These are phyloP conservation scores for Anoplophora glabripennis DNA, from an alignment of 1,140 invertebrate species.

Conservation along the genomic window DNA sequence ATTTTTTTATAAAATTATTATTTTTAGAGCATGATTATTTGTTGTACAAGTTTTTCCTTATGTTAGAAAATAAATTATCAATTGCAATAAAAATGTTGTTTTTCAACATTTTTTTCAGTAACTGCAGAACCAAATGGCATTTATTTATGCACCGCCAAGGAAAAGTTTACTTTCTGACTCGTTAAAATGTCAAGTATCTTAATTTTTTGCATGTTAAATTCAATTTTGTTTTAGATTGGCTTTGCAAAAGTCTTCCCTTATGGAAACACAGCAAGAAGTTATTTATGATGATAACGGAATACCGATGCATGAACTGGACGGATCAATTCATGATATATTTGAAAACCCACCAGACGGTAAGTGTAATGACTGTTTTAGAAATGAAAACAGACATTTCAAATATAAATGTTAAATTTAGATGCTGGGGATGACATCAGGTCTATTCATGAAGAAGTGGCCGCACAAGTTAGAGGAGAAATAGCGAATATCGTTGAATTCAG, in stretches of 20 bases:
- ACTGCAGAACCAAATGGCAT: too few species aligned
- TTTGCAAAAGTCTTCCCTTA: constrained; percentile 1
- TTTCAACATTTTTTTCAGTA: too few species aligned
- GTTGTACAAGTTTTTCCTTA: too few species aligned
- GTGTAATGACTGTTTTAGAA: too few species aligned
- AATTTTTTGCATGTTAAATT: not conserved
- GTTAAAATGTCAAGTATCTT: not conserved
- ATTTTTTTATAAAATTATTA: too few species aligned
- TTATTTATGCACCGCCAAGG: too few species aligned
- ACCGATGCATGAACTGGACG: constrained; percentile 44
- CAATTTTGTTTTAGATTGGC: constrained; percentile 6
- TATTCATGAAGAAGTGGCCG: constrained; percentile 3
- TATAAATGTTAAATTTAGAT: too few species aligned
- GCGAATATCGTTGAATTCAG: constrained; percentile 49
- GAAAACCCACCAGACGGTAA: constrained; percentile 9
- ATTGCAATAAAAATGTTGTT: too few species aligned
- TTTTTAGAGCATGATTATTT: too few species aligned
- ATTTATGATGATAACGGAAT: constrained; percentile 50
- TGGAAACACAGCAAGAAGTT: constrained; percentile 22
- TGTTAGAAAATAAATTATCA: too few species aligned
- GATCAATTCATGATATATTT: constrained; percentile 44
- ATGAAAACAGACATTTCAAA: too few species aligned
- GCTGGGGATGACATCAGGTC: constrained; percentile 19
- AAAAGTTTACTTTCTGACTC: too few species aligned
- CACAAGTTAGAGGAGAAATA: constrained; percentile 24